These are phyloP conservation scores for Dicycla oo DNA, from an alignment of 2,888 invertebrate genomes.

Conservation along the genomic window DNA sequence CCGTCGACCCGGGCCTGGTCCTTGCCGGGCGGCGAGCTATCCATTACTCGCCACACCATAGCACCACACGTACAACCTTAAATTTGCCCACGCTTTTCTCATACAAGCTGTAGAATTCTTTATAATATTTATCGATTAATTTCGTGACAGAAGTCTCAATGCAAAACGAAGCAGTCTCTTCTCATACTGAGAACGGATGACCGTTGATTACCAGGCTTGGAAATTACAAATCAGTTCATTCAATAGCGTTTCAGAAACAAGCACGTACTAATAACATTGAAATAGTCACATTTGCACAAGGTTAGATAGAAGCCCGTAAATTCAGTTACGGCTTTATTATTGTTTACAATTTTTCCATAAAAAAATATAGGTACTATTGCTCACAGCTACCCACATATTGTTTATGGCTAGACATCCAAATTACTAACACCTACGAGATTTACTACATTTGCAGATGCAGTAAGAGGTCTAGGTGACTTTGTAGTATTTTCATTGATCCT, in stretches of 20 bases:
- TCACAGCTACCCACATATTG: background rate
- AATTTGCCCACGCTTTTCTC: no score
- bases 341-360: conserved; percentile 16
- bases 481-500: background rate
- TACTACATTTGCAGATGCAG: background rate
- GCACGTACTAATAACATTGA: background rate
- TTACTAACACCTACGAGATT: conserved; percentile 11
- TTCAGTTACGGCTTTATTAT: conserved; percentile 1
- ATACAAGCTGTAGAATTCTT: no score
- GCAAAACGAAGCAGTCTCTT: no score
- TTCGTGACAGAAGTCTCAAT: no score
- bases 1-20: no score
- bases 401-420: conserved; percentile 3
- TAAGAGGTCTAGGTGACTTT: conserved; percentile 26
- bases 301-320: conserved; percentile 3
- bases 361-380: background rate
- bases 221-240: no score
- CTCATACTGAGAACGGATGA: no score
- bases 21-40: no score
- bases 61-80: no score
- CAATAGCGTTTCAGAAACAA: background rate
- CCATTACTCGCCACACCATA: no score
- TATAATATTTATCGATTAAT: no score
- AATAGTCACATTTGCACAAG: background rate
- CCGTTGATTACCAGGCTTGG: no score